Evolutionary conservation across 2,113 vertebrate species (phyloP).

Genomic region (Trinectes maculatus): DNA sequence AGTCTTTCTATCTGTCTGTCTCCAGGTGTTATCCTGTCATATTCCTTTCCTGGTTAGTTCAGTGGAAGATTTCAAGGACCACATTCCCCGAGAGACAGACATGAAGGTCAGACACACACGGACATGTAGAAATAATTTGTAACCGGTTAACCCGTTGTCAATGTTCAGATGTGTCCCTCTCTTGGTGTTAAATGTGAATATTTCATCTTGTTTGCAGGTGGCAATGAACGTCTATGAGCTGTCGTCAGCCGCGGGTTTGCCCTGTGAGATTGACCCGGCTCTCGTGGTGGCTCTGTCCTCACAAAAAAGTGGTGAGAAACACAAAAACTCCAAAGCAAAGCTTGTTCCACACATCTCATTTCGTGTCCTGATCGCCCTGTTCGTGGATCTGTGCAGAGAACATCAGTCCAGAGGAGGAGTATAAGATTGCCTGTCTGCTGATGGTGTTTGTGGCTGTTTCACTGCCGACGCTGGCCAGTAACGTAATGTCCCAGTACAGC

Average conservation of each 20-base stretch:
- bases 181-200: not conserved
- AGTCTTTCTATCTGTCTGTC: not conserved
- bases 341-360: not conserved
- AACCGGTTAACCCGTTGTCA: not conserved
- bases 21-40: constrained; percentile 95
- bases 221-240: constrained; percentile 99
- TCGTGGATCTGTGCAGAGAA: constrained; percentile 84
- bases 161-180: not conserved
- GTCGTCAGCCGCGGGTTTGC: constrained; percentile 95
- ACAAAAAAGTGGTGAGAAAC: constrained; percentile 92
- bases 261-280: constrained; percentile 97
- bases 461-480: constrained; percentile 95
- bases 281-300: constrained; percentile 97
- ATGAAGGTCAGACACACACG: constrained; percentile 89
- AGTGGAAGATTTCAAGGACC: constrained; percentile 98
- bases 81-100: constrained; percentile 99
- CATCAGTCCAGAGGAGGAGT: constrained; percentile 99
- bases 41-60: constrained; percentile 99
- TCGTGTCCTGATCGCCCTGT: not conserved
- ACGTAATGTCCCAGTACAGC: constrained; percentile 99
- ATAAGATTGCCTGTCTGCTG: constrained; percentile 98
- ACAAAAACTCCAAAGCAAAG: not conserved
- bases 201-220: constrained; percentile 84
- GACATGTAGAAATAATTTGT: not conserved
- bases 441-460: constrained; percentile 99